Conservation (phyloP, 2,888 invertebrate genomes). For the Erebia aethiops region DNA sequence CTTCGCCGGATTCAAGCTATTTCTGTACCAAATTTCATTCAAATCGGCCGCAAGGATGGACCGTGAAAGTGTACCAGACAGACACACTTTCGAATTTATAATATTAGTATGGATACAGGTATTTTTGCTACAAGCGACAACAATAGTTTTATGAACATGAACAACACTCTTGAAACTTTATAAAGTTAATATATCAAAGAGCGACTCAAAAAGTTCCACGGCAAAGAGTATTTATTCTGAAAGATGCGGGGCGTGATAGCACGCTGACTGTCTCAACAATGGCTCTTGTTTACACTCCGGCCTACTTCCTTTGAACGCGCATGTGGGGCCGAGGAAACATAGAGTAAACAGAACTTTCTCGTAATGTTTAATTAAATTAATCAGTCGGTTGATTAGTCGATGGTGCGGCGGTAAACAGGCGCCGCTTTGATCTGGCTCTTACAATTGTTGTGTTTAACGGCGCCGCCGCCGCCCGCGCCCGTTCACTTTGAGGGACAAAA, state of each 20-base stretch:
- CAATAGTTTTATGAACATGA: not conserved
- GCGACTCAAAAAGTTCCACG: conserved; percentile 9
- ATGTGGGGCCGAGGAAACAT: conserved; percentile 82
- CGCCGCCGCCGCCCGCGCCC: conserved; percentile 38
- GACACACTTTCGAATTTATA: too few relatives aligned
- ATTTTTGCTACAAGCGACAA: too few relatives aligned
- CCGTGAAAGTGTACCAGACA: too few relatives aligned
- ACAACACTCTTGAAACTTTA: not conserved
- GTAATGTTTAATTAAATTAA: conserved; percentile 84
- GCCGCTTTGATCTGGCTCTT: conserved; percentile 76
- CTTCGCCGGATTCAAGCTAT: too few relatives aligned
- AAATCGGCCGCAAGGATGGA: too few relatives aligned
- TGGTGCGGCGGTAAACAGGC: conserved; percentile 79
- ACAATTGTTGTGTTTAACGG: conserved; percentile 60
- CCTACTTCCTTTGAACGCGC: conserved; percentile 80
- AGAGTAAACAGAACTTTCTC: conserved; percentile 82
- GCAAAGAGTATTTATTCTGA: conserved; percentile 26
- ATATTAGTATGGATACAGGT: too few relatives aligned
- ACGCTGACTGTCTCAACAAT: conserved; percentile 60
- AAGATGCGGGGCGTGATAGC: conserved; percentile 40
- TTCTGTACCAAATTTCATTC: too few relatives aligned
- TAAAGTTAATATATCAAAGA: conserved; percentile 20
- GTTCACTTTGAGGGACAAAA: conserved; percentile 36
- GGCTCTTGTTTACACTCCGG: conserved; percentile 49
- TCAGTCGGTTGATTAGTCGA: conserved; percentile 82